A percentile compares a stretch with the other conserved stretches of the same genome.
Conservation (phyloP, 2,888 invertebrate species). For the Synanthedon myopaeformis region DNA sequence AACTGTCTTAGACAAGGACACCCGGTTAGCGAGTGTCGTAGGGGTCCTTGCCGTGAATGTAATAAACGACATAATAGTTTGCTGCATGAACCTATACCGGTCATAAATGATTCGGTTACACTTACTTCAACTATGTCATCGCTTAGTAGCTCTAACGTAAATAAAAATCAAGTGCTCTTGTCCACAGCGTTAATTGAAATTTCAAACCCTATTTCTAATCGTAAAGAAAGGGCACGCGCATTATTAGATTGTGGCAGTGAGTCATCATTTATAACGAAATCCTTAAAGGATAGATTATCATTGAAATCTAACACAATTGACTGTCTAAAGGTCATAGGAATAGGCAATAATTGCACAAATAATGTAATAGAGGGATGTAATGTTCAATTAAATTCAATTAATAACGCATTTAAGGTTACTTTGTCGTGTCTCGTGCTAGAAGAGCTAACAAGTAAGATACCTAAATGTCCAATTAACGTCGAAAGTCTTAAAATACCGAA, state of each 20-base stretch:
- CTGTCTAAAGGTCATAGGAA: conserved; percentile 7
- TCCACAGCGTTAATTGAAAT: conserved; percentile 11
- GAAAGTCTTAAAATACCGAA: conserved; percentile 3
- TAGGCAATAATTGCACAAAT: conserved; percentile 4
- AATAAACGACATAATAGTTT: not conserved
- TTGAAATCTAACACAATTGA: conserved; percentile 6
- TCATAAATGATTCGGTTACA: not conserved
- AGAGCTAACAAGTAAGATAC: conserved; percentile 6
- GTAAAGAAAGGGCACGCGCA: conserved; percentile 6
- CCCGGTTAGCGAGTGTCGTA: too few species aligned
- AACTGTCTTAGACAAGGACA: not conserved
- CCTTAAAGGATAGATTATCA: conserved; percentile 5
- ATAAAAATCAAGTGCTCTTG: conserved; percentile 3
- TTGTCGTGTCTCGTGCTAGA: conserved; percentile 1
- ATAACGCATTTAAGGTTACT: not conserved
- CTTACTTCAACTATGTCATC: not conserved
- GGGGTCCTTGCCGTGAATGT: not conserved
- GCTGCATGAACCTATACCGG: not conserved
- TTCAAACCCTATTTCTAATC: conserved; percentile 6
- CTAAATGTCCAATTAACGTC: conserved; percentile 3
- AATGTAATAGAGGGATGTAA: conserved; percentile 1
- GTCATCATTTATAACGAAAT: conserved; percentile 9
- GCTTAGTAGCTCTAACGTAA: not conserved
- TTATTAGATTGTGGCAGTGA: conserved; percentile 13
- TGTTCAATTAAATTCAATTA: not conserved